phyloP scores from a whole-genome alignment of 2,113 vertebrate genomes.

The Pygoscelis antarcticus region DNA sequence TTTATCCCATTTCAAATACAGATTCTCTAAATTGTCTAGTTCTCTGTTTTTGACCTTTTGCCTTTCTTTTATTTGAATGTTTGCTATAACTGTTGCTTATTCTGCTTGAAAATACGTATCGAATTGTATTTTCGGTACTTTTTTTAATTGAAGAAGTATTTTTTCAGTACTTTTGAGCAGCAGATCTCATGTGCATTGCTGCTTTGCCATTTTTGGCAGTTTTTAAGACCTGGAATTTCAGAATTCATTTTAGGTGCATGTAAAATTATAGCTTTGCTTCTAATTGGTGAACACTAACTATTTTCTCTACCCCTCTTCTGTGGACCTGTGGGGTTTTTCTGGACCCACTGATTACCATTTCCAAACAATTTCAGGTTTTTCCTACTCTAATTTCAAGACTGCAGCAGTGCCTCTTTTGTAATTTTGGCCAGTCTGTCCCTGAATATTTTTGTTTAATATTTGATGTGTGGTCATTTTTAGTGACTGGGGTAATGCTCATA shows the following conservation, averaged over 20 bases:
- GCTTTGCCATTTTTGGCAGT: neutral
- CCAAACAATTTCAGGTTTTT: neutral
- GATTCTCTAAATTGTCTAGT: neutral
- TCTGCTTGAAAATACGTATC: neutral
- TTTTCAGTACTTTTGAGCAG: neutral
- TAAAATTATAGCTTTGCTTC: neutral
- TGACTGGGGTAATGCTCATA: neutral
- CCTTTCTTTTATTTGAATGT: neutral
- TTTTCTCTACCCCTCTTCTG: neutral
- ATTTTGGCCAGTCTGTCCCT: neutral
- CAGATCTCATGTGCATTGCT: neutral
- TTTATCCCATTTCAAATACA: neutral
- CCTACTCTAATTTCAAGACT: neutral
- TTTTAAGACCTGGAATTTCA: neutral
- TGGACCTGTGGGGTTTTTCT: neutral
- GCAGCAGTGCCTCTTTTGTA: neutral
- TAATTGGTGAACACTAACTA: neutral
- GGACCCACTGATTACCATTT: neutral
- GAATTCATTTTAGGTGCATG: neutral
- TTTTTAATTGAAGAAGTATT: neutral
- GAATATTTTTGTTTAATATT: neutral
- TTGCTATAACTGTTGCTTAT: neutral
- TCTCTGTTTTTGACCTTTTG: neutral
- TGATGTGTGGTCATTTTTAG: neutral
- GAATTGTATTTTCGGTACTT: neutral